A percentile compares a stretch with the other conserved stretches of the same genome.
These are phyloP conservation scores for Oostethus manadensis DNA, from an alignment of 2,113 vertebrate species.

Conservation along the genomic window DNA sequence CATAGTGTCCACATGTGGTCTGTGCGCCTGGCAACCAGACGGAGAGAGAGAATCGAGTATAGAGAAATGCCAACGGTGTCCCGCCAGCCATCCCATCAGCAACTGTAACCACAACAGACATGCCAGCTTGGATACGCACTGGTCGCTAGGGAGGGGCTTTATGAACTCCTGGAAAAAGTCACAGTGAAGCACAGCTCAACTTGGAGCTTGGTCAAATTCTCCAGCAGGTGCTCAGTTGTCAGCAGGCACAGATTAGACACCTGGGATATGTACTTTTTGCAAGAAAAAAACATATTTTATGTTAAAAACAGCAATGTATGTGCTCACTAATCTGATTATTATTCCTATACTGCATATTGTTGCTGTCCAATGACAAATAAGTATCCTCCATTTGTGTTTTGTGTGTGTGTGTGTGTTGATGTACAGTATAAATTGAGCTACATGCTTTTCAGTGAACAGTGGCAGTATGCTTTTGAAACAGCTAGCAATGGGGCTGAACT, in stretches of 20 bases:
- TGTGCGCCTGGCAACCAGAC: constrained; percentile 21
- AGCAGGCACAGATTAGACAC: constrained; percentile 4
- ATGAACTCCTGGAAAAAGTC: constrained; percentile 29
- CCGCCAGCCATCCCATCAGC: constrained; percentile 19
- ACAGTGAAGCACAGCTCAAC: not conserved
- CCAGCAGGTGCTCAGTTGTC: constrained; percentile 27
- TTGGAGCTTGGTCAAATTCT: constrained; percentile 12
- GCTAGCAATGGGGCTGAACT: too few relatives aligned
- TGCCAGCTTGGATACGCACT: constrained; percentile 22
- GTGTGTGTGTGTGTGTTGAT: too few relatives aligned
- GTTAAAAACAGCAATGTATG: too few relatives aligned
- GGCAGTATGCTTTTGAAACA: too few relatives aligned
- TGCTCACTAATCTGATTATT: too few relatives aligned
- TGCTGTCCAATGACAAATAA: too few relatives aligned
- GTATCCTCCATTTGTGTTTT: too few relatives aligned
- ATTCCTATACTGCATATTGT: too few relatives aligned
- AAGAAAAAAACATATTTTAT: not conserved
- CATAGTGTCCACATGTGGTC: not conserved
- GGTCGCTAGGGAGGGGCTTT: constrained; percentile 25
- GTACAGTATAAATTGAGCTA: too few relatives aligned
- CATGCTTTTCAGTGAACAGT: too few relatives aligned
- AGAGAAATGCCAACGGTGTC: constrained; percentile 33
- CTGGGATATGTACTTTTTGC: not conserved
- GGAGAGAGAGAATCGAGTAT: constrained; percentile 16
- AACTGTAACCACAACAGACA: constrained; percentile 12